These are phyloP conservation scores for Jacana jacana DNA, from an alignment of 2,113 vertebrate species.

Conservation along the genomic window DNA sequence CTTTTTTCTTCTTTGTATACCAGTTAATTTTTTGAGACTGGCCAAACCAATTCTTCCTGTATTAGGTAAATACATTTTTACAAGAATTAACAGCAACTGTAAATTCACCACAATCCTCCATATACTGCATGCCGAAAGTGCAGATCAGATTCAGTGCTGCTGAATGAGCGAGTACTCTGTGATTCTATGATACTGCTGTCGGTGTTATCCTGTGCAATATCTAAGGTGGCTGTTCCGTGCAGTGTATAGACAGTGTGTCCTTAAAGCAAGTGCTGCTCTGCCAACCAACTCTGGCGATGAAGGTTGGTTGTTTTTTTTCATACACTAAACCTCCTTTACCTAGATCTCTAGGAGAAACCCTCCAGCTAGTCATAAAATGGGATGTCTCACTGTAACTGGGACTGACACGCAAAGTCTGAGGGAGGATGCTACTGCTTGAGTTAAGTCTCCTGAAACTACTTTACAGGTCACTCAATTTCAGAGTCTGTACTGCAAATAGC, in stretches of 20 bases:
- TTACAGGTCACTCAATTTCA: neutral
- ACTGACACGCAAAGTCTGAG: fast-evolving
- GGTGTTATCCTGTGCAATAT: neutral
- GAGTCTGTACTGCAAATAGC: neutral
- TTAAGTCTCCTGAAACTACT: neutral
- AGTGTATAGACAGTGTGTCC: neutral
- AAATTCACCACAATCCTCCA: neutral
- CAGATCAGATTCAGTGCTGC: fast-evolving
- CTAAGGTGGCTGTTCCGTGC: neutral
- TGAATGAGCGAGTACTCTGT: neutral
- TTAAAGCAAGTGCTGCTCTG: neutral
- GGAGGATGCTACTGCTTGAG: neutral
- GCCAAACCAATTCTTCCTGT: neutral
- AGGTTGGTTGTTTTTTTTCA: neutral
- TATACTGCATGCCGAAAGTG: fast-evolving
- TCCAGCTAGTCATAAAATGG: neutral
- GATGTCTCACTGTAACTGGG: neutral
- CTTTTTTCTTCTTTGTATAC: neutral
- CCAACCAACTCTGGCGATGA: neutral
- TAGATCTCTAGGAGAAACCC: neutral
- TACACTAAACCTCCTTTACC: neutral
- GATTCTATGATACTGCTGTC: neutral
- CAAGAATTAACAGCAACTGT: neutral
- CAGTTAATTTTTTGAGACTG: neutral
- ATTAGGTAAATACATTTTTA: neutral